Conservation (phyloP, 2,888 invertebrate genomes). For the Sarcophaga caerulescens region DNA sequence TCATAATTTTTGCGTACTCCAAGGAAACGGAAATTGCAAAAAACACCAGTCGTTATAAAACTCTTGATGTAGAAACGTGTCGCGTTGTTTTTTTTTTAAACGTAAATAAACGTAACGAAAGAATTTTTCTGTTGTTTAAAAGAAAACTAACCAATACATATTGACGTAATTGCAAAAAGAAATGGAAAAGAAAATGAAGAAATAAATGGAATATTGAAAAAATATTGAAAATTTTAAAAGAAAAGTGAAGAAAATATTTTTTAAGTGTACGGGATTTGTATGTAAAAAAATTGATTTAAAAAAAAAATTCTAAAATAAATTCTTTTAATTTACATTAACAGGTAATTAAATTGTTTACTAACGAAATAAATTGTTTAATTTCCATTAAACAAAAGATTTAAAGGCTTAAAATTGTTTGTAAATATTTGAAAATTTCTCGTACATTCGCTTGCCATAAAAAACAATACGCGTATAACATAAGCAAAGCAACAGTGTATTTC, state of each 20-base stretch:
- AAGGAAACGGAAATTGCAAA: slow-evolving; percentile 76
- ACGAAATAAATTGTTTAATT: too few species aligned
- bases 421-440: neutral
- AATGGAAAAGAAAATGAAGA: neutral
- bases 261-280: too few species aligned
- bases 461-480: neutral
- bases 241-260: too few species aligned
- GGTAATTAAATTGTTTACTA: too few species aligned
- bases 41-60: slow-evolving; percentile 80
- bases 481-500: slow-evolving; percentile 52
- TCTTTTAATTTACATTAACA: too few species aligned
- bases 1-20: slow-evolving; percentile 69
- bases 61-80: slow-evolving; percentile 80
- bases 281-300: too few species aligned
- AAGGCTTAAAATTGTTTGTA: too few species aligned
- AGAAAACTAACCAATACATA: slow-evolving; percentile 19
- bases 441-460: neutral
- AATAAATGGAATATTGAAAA: slow-evolving; percentile 6
- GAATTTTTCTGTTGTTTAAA: neutral
- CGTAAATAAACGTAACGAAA: slow-evolving; percentile 37
- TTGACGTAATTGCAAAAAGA: slow-evolving; percentile 44
- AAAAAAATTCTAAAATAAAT: too few species aligned
- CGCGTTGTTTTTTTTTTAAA: slow-evolving; percentile 69
- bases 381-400: too few species aligned
- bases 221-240: too few species aligned